Base-by-base conservation (phyloP, 2,797 vertebrate genomes). In the Myotis vivesi region DNA sequence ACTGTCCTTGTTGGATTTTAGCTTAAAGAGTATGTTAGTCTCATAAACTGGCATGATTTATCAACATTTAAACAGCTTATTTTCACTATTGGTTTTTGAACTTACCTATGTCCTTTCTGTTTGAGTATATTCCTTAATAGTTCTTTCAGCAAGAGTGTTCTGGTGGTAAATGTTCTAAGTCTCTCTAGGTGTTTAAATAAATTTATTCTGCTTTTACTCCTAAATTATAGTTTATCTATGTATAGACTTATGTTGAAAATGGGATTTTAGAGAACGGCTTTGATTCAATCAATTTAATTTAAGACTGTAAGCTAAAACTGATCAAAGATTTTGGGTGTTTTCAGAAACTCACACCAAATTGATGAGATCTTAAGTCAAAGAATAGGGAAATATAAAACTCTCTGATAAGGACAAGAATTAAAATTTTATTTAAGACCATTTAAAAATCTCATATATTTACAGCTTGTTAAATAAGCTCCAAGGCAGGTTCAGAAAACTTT, bases 381-480 rank as follows among this genome's bases (percentile, higher is more conserved):
- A 80, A 86, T 28, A 89, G 44, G 1, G 36, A 55, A 86, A 62
- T 76, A 73, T 51, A 49, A 95, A 92, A 51, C 92, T 19, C n/a
- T 79, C 22, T 66, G 66, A 84, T 57, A 68, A 89, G 53, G 38
- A 82, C 68, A 46, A 86, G 49, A 75, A 86, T 72, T 77, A 38
- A 89, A 91, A 3, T 85, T 89, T 93, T 86, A 72, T 22, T 33
- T 16, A 51, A 89, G 62, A 68, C 6, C 22, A 82, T 87, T 81
- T 85, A 64, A 62, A n/a, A 64, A 46, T 68, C 44, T 86, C 44
- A 53, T 72, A 41, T 87, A 57, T 82, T 91, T 94, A 89, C 10
- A 92, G 66, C 13, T 86, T 88, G 38, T 94, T 92, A 82, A 95
- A 17, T 91, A 72, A 83, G n/a, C 25, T 94, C 30, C 23, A 69